phyloP scores from a whole-genome alignment of 2,888 invertebrate species.

The Amphimallon solstitiale region DNA sequence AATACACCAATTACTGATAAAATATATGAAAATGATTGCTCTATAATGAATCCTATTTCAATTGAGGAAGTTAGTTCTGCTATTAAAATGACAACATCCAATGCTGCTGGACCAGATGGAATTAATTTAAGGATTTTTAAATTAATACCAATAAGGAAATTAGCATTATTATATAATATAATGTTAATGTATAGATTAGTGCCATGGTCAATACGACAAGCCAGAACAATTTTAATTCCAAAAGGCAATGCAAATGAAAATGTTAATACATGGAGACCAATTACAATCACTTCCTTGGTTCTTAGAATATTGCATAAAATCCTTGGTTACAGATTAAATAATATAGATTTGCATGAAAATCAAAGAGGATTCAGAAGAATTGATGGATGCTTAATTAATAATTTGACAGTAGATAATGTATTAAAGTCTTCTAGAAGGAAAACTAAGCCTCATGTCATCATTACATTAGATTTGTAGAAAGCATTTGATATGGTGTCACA shows the following conservation, averaged over 20 bases:
- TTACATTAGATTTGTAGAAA: slow-evolving; percentile 46
- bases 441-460: slow-evolving; percentile 40
- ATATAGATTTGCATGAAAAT: slow-evolving; percentile 8
- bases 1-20: background rate
- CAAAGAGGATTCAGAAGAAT: slow-evolving; percentile 41
- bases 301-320: slow-evolving; percentile 37
- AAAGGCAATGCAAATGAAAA: slow-evolving; percentile 27
- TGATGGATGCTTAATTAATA: slow-evolving; percentile 41
- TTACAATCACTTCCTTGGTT: slow-evolving; percentile 40
- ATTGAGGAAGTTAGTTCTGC: background rate
- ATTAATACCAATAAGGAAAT: background rate
- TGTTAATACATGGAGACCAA: slow-evolving; percentile 41
- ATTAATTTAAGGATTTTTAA: background rate
- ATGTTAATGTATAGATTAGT: slow-evolving; percentile 26
- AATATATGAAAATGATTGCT: too few relatives aligned
- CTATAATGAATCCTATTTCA: background rate
- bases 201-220: background rate
- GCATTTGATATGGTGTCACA: background rate
- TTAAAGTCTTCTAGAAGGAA: background rate
- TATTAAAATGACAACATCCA: background rate
- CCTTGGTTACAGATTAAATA: slow-evolving; percentile 27
- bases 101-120: slow-evolving; percentile 37
- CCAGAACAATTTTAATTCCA: slow-evolving; percentile 33
- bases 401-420: slow-evolving; percentile 10
- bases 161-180: slow-evolving; percentile 34